Percentiles rank a stretch among this genome's conserved stretches.
Evolutionary conservation across 2,113 vertebrate species (phyloP).

Genomic region (Channa argus): DNA sequence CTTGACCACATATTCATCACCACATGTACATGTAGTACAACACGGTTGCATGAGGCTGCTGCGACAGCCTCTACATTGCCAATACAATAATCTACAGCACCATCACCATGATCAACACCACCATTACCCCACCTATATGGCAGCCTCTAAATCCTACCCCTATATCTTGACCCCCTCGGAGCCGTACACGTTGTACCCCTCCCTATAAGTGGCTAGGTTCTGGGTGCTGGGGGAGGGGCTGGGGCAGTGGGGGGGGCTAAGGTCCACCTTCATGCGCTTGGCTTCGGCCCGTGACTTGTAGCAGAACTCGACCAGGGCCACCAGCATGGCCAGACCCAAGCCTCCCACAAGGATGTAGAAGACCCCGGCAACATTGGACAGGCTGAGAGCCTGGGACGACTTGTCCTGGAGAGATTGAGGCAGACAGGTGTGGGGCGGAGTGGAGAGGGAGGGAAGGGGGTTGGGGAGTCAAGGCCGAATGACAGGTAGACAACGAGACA

Average conservation of each 20-base stretch:
- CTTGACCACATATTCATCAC: constrained; percentile 83
- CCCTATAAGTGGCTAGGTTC: constrained; percentile 99
- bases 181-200: constrained; percentile 99
- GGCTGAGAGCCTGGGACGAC: constrained; percentile 97
- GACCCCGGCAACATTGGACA: constrained; percentile 99
- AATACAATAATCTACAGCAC: constrained; percentile 82
- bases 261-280: constrained; percentile 99
- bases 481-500: not conserved
- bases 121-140: constrained; percentile 92
- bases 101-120: constrained; percentile 79
- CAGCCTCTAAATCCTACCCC: constrained; percentile 99
- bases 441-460: not conserved
- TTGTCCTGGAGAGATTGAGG: constrained; percentile 90
- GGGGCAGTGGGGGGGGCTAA: constrained; percentile 91
- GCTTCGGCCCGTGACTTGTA: constrained; percentile 99
- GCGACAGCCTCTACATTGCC: constrained; percentile 59
- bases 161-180: constrained; percentile 99
- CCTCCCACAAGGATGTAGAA: constrained; percentile 99
- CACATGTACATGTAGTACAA: constrained; percentile 70
- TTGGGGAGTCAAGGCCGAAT: not conserved
- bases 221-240: constrained; percentile 99
- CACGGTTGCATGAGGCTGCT: constrained; percentile 54
- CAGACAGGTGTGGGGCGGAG: not conserved
- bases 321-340: constrained; percentile 99
- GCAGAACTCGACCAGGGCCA: constrained; percentile 99